These are phyloP conservation scores for Chaetodon trifasciatus DNA, from an alignment of 2,797 vertebrate genomes.

Conservation along the genomic window DNA sequence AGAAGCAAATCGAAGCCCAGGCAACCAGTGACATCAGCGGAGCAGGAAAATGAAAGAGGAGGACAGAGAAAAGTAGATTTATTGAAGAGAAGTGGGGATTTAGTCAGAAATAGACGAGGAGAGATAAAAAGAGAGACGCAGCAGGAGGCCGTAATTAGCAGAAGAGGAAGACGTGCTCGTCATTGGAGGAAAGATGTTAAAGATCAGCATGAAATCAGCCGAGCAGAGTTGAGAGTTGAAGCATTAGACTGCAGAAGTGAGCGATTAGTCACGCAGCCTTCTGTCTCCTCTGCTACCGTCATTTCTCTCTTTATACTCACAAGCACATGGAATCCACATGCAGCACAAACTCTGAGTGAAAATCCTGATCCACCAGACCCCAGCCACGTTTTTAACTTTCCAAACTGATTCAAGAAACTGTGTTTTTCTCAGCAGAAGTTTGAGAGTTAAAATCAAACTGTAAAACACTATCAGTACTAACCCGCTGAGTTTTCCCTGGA, in stretches of 20 bases:
- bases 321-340: neutral
- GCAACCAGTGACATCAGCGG: conserved; percentile 73
- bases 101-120: conserved; percentile 47
- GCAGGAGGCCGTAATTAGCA: conserved; percentile 46
- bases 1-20: conserved; percentile 65
- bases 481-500: no score
- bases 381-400: no score
- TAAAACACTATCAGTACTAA: no score
- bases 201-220: conserved; percentile 40
- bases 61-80: conserved; percentile 47
- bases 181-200: conserved; percentile 14
- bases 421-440: no score
- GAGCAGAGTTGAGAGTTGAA: neutral
- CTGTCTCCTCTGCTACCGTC: neutral
- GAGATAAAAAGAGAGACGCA: conserved; percentile 46
- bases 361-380: no score
- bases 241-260: conserved; percentile 9
- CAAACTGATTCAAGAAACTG: no score
- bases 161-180: conserved; percentile 33
- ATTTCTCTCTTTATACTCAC: no score
- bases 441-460: no score
- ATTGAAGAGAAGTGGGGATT: conserved; percentile 59
- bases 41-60: conserved; percentile 58
- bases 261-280: conserved; percentile 11
- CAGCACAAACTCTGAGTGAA: neutral